A percentile compares a stretch with the other conserved stretches of the same genome.
phyloP scores from a whole-genome alignment of 2,113 vertebrate species.

The Coptodon bakossiorum region DNA sequence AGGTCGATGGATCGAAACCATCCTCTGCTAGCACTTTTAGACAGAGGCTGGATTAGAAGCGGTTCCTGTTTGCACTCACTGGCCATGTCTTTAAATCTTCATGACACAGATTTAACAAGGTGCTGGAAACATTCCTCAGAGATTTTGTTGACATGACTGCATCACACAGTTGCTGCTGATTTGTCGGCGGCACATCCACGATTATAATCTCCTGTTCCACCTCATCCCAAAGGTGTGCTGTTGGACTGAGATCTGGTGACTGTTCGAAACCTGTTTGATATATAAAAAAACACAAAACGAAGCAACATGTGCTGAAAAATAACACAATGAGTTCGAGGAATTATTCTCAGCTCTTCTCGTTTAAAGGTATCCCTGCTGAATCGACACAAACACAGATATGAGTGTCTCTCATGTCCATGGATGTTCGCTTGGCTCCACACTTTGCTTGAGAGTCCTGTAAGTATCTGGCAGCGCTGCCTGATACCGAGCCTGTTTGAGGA shows the following conservation, averaged over 20 bases:
- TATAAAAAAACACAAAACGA: not conserved
- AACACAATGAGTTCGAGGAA: not conserved
- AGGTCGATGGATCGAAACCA: conserved; percentile 80
- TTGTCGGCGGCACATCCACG: too few relatives aligned
- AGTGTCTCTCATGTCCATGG: not conserved
- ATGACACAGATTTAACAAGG: not conserved
- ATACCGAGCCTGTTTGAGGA: not conserved
- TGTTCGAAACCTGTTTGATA: too few relatives aligned
- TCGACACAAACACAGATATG: not conserved
- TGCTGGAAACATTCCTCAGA: not conserved
- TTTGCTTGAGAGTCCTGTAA: not conserved
- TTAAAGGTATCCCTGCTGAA: not conserved
- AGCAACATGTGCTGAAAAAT: not conserved
- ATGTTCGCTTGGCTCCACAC: not conserved
- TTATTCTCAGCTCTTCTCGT: not conserved
- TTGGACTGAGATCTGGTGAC: too few relatives aligned
- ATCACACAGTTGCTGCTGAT: too few relatives aligned
- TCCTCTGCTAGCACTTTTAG: conserved; percentile 43
- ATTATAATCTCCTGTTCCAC: too few relatives aligned
- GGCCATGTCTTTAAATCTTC: not conserved
- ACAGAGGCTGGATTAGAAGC: not conserved
- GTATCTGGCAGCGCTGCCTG: not conserved
- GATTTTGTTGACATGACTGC: not conserved
- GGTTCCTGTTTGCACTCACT: not conserved
- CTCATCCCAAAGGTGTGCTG: too few relatives aligned